A percentile compares a stretch with the other conserved stretches of the same genome.
Evolutionary conservation across 1,140 invertebrate species (phyloP).

Genomic region (Dendrolimus punctatus): DNA sequence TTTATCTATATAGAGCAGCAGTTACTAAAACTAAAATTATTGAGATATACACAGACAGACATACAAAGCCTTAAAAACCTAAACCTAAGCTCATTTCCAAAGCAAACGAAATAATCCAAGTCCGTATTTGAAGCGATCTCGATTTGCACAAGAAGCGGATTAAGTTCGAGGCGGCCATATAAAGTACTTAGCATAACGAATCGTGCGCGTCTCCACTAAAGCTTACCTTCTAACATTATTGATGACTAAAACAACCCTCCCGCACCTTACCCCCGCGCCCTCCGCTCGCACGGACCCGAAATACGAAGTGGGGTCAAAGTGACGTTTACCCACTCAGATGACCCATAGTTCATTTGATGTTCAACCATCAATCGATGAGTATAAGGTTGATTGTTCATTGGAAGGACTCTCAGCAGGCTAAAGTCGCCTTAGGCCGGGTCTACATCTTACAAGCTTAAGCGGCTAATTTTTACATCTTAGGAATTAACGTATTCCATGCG

Average conservation of each 20-base stretch:
- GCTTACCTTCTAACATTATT: slow-evolving; percentile 64
- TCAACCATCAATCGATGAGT: not conserved
- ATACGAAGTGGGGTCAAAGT: slow-evolving; percentile 65
- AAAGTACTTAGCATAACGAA: slow-evolving; percentile 25
- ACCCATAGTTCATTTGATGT: slow-evolving; percentile 15
- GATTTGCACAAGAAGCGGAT: not conserved
- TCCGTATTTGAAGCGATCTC: not conserved
- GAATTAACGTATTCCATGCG: too few species aligned
- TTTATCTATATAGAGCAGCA: too few species aligned
- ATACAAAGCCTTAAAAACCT: too few species aligned
- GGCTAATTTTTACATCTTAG: too few species aligned
- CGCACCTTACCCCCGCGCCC: slow-evolving; percentile 20
- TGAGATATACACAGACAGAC: too few species aligned
- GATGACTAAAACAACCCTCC: slow-evolving; percentile 60
- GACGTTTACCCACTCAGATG: slow-evolving; percentile 37
- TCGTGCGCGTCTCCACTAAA: slow-evolving; percentile 46
- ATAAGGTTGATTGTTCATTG: too few species aligned
- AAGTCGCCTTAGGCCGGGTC: too few species aligned
- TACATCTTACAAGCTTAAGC: too few species aligned
- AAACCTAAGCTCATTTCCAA: too few species aligned
- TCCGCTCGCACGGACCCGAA: slow-evolving; percentile 36
- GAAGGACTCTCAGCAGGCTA: too few species aligned
- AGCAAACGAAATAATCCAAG: too few species aligned
- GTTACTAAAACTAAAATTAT: too few species aligned
- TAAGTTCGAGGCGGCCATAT: slow-evolving; percentile 5